Evolutionary conservation across 2,113 vertebrate genomes (phyloP), one percentile per base, ranked within the genome.

Genomic region (Galbula dea): DNA sequence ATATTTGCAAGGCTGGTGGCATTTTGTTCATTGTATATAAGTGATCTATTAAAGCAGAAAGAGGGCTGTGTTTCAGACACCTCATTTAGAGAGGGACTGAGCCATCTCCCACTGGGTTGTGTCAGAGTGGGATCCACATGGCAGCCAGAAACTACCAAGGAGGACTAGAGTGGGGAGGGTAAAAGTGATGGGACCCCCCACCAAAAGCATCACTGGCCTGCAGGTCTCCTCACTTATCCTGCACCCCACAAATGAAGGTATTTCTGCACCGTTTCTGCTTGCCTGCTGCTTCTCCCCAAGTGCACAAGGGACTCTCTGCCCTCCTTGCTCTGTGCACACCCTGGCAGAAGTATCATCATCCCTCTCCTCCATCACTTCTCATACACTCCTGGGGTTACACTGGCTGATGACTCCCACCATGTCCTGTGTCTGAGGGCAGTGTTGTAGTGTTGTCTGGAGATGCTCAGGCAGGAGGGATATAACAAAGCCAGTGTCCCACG

Each of bases 291-390:
- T 41, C 37, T 30, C 27, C 16, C 15, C 0, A 3, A 7, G 11
- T 2, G n/a, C 62, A 13, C 15, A 9, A 1, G 21, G 3, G 52
- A 17, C 16, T 29, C 49, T 12, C 77, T 24, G 58, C 41, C 36
- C 34, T 8, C 74, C 80, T 57, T 11, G 24, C 52, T 54, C 24
- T 26, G 9, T 3, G 6, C 5, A 24, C 13, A 12, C 6, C 27
- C 27, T 2, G 2, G 23, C 15, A 22, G 51, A n/a, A 14, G 11
- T 27, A 5, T 3, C 5, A 0, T 2, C 48, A 23, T 23, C 10
- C 3, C 10, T 15, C 36, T 52, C 14, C 88, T 45, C 39, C 54
- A 2, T 10, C 54, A 0, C 12, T 41, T 6, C 76, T 62, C 59
- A 3, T 1, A 30, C 27, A 8, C 22, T 45, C 62, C 52, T 26